phyloP scores from a whole-genome alignment of 2,797 vertebrate genomes.

The Micrastur ruficollis region DNA sequence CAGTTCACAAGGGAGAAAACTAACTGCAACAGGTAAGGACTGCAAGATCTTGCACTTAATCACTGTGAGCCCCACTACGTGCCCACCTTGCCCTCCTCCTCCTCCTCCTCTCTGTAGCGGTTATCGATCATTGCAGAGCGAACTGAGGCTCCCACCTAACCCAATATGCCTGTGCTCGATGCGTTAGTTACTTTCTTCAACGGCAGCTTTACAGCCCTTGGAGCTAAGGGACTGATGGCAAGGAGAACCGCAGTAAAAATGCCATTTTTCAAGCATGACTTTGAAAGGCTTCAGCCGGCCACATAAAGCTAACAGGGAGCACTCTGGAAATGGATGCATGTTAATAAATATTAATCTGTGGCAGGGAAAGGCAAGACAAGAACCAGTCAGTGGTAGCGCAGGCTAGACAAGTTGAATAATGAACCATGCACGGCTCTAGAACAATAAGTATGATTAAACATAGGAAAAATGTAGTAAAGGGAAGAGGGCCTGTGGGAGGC shows the following conservation, averaged over 20 bases:
- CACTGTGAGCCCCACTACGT: neutral
- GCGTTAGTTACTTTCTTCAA: neutral
- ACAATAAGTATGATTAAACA: constrained; percentile 57
- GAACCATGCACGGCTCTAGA: constrained; percentile 19
- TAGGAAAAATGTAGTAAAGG: constrained; percentile 17
- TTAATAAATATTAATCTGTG: constrained; percentile 55
- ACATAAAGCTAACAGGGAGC: neutral
- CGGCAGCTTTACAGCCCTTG: neutral
- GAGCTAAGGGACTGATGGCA: neutral
- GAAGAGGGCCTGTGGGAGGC: constrained; percentile 19
- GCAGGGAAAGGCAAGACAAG: constrained; percentile 43
- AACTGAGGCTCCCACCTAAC: neutral
- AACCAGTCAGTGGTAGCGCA: constrained; percentile 20
- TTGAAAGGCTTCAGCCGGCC: neutral
- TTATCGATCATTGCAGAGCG: neutral
- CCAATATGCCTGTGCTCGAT: neutral
- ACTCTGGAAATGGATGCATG: neutral
- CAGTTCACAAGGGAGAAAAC: neutral
- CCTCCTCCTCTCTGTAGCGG: neutral
- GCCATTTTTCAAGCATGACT: neutral
- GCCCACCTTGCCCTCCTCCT: neutral
- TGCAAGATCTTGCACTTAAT: neutral
- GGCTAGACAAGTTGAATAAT: constrained; percentile 42
- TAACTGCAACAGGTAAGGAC: neutral
- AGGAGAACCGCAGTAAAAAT: neutral